phyloP scores from a whole-genome alignment of 1,140 invertebrate genomes.

The Trichogramma pretiosum region DNA sequence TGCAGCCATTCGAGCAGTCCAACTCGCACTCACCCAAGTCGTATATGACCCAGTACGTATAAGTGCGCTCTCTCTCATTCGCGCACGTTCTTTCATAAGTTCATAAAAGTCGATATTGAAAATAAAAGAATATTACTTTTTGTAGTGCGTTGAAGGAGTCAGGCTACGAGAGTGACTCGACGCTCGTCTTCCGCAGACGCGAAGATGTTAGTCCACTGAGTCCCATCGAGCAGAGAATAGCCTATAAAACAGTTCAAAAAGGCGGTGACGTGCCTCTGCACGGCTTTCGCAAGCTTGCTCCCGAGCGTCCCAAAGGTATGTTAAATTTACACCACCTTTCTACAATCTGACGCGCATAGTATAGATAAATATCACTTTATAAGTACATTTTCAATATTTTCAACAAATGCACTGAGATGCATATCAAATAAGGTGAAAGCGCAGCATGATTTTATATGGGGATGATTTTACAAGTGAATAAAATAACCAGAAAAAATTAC shows the following conservation, averaged over 20 bases:
- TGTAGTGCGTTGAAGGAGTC: conserved; percentile 74
- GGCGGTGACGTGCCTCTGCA: conserved; percentile 86
- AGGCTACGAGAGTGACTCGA: conserved; percentile 85
- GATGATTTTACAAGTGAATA: no score
- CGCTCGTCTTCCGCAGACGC: conserved; percentile 69
- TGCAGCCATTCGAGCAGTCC: conserved; percentile 42
- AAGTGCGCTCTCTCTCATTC: background rate
- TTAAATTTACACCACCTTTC: no score
- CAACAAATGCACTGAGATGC: background rate
- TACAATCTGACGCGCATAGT: no score
- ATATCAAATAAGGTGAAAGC: background rate
- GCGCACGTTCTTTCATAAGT: no score
- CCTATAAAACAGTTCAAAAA: conserved; percentile 77
- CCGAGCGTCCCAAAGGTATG: conserved; percentile 75
- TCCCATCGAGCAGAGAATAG: conserved; percentile 67
- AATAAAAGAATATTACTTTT: no score
- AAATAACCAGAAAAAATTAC: no score
- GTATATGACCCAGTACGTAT: conserved; percentile 64
- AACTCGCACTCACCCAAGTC: conserved; percentile 46
- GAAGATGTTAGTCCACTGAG: conserved; percentile 60
- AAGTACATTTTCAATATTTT: background rate
- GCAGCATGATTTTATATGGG: no score
- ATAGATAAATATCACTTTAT: conserved; percentile 7
- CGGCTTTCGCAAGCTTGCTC: conserved; percentile 77
- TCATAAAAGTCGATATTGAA: background rate